Conservation (phyloP, 2,888 invertebrate genomes). For the Kryphioiulus occultus region DNA sequence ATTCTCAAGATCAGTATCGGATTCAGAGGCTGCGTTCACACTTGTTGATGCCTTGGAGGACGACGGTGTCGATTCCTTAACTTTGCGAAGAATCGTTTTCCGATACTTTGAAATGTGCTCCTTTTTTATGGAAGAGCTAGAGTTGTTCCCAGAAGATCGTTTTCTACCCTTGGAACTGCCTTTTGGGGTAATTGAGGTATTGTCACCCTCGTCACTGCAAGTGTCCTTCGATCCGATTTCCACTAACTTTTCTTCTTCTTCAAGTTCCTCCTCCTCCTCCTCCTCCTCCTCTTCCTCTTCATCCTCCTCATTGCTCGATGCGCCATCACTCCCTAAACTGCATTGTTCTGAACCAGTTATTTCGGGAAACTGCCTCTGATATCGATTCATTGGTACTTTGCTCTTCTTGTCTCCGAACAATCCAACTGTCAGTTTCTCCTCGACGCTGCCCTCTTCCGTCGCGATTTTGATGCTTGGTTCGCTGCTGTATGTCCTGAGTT, state of each 20-base stretch:
- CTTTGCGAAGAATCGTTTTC: slow-evolving; percentile 45
- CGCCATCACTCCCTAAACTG: neutral
- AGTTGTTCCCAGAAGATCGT: neutral
- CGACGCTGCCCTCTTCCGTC: neutral
- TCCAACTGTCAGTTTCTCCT: neutral
- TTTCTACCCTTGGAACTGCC: neutral
- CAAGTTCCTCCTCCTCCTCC: too few relatives aligned
- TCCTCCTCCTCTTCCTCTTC: too few relatives aligned
- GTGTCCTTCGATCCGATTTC: neutral
- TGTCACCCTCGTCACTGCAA: neutral
- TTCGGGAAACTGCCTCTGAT: neutral
- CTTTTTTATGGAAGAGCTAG: slow-evolving; percentile 20
- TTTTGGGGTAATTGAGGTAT: neutral
- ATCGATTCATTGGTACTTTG: neutral
- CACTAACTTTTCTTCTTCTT: neutral
- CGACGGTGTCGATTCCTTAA: slow-evolving; percentile 29
- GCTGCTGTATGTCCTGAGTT: neutral
- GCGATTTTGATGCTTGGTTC: neutral
- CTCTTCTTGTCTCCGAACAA: slow-evolving; percentile 15
- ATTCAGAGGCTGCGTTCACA: neutral
- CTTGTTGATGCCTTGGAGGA: neutral
- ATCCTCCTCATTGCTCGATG: slow-evolving; percentile 12
- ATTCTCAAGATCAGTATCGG: neutral
- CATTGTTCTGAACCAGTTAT: neutral
- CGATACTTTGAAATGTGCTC: slow-evolving; percentile 41